Percentiles rank a stretch among this genome's conserved stretches.
These are phyloP conservation scores for Myotis lucifugus DNA, from an alignment of 2,113 vertebrate species.

Conservation along the genomic window DNA sequence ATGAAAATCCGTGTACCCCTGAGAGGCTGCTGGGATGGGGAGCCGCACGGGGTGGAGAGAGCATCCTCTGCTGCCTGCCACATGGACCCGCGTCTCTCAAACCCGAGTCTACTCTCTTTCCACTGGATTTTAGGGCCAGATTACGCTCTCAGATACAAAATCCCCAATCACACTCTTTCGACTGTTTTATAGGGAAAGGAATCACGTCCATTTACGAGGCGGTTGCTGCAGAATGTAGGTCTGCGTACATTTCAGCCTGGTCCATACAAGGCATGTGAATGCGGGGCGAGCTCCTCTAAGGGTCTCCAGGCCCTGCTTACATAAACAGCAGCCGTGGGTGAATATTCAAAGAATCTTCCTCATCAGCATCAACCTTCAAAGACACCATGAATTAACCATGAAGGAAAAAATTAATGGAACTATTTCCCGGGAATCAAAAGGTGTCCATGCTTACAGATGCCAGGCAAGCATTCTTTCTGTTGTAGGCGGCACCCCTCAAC, in stretches of 20 bases:
- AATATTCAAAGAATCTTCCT: neutral
- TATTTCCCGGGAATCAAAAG: conserved; percentile 25
- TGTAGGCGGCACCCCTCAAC: conserved; percentile 20
- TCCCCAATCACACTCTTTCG: neutral
- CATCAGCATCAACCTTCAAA: neutral
- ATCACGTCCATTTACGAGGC: no score
- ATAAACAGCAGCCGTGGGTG: neutral
- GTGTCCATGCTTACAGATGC: neutral
- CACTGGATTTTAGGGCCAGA: neutral
- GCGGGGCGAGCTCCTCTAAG: neutral
- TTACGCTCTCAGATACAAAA: neutral
- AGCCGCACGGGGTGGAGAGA: neutral
- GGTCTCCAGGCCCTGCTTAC: neutral
- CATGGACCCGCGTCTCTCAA: no score
- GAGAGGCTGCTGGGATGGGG: neutral
- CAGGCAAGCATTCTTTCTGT: neutral
- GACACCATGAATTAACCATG: neutral
- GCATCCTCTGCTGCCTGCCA: neutral
- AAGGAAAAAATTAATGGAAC: neutral
- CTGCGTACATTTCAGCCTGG: neutral
- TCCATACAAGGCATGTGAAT: neutral
- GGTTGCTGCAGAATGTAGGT: neutral
- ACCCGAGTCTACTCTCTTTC: neutral
- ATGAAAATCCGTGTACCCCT: neutral
- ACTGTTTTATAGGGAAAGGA: neutral